Evolutionary conservation across 1,140 invertebrate genomes (phyloP).

Genomic region (Proctacanthus coquilletti): DNA sequence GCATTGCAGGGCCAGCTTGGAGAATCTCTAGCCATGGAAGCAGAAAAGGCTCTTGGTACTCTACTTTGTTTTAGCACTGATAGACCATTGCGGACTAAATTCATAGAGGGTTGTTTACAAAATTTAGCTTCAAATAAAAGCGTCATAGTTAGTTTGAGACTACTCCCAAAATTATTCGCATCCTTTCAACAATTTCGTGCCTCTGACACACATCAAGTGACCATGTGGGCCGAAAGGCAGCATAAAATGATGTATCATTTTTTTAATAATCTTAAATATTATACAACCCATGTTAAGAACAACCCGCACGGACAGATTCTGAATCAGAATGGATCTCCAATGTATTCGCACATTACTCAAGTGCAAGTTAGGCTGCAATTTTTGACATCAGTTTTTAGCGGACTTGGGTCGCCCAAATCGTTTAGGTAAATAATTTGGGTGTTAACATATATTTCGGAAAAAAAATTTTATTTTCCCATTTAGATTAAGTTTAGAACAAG

Average conservation of each 20-base stretch:
- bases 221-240: conserved; percentile 78
- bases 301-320: conserved; percentile 12
- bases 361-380: conserved; percentile 83
- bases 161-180: conserved; percentile 77
- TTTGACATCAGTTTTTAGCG: conserved; percentile 82
- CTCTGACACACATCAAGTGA: conserved; percentile 64
- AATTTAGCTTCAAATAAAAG: conserved; percentile 79
- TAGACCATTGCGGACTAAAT: conserved; percentile 76
- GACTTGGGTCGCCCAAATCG: conserved; percentile 69
- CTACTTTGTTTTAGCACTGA: conserved; percentile 81
- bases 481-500: conserved; percentile 74
- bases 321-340: conserved; percentile 17
- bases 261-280: conserved; percentile 67
- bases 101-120: conserved; percentile 85
- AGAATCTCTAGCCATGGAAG: conserved; percentile 75
- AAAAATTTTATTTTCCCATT: conserved; percentile 8
- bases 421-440: conserved; percentile 43
- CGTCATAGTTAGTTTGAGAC: conserved; percentile 71
- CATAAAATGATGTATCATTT: conserved; percentile 85
- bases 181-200: conserved; percentile 81
- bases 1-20: conserved; percentile 52
- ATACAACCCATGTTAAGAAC: conserved; percentile 28
- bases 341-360: conserved; percentile 77
- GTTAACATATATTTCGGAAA: conserved; percentile 8
- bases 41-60: conserved; percentile 79